A percentile compares a stretch with the other conserved stretches of the same genome.
Evolutionary conservation across 2,888 invertebrate species (phyloP).

Genomic region (Hirudinaria manillensis): DNA sequence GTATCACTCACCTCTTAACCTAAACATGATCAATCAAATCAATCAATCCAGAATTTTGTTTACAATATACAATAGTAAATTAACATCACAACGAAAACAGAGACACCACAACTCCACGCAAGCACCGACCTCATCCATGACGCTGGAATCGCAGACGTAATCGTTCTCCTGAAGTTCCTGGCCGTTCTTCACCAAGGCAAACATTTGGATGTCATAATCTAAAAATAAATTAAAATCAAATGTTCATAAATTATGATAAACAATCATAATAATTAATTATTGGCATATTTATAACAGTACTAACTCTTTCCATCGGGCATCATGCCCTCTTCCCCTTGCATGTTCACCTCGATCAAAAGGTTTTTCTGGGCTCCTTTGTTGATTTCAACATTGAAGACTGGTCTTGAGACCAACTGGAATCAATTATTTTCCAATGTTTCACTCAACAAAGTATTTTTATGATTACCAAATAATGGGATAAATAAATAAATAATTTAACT

Average conservation of each 20-base stretch:
- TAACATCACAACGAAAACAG: no score
- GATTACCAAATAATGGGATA: background rate
- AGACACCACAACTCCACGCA: no score
- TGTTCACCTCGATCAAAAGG: no score
- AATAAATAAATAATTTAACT: conserved; percentile 55
- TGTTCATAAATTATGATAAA: background rate
- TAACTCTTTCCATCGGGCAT: no score
- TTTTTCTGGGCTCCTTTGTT: conserved; percentile 68
- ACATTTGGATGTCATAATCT: conserved; percentile 63
- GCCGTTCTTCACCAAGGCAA: conserved; percentile 68
- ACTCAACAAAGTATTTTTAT: background rate
- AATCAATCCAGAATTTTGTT: no score
- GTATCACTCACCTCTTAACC: no score
- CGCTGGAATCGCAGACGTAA: conserved; percentile 80
- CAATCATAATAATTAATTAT: background rate
- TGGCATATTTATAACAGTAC: no score
- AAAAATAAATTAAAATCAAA: background rate
- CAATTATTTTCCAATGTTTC: background rate
- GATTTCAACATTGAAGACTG: conserved; percentile 83
- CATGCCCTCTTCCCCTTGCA: no score
- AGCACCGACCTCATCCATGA: conserved; percentile 79
- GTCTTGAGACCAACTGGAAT: conserved; percentile 72
- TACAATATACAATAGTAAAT: no score
- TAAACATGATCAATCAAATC: no score
- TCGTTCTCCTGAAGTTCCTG: conserved; percentile 82